Evolutionary conservation across 2,797 vertebrate genomes (phyloP).

Genomic region (Aratinga solstitialis): DNA sequence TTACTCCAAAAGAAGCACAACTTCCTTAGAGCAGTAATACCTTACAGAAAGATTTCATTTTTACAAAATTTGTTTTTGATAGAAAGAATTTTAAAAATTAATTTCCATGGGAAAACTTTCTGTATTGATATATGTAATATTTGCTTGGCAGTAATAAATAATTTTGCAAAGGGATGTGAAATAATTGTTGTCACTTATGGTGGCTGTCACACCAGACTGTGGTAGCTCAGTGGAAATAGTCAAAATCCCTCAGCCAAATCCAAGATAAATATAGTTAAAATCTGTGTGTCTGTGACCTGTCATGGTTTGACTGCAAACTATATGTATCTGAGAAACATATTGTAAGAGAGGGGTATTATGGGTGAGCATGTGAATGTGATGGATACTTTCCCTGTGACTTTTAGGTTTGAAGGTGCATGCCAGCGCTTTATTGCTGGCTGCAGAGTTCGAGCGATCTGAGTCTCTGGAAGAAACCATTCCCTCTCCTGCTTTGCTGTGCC

Average conservation of each 20-base stretch:
- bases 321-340: not conserved
- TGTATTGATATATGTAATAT: not conserved
- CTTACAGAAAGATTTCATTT: not conserved
- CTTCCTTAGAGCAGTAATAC: not conserved
- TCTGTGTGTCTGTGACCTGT: not conserved
- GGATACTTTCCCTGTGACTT: not conserved
- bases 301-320: not conserved
- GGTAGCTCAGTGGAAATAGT: not conserved
- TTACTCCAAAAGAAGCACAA: not conserved
- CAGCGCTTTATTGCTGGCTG: not conserved
- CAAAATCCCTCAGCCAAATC: not conserved
- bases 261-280: not conserved
- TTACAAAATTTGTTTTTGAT: not conserved
- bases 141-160: not conserved
- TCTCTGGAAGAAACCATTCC: not conserved
- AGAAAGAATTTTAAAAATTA: not conserved
- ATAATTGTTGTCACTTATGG: not conserved
- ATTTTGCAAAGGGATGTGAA: not conserved
- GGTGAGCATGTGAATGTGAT: not conserved
- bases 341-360: not conserved
- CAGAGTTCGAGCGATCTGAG: not conserved
- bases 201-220: not conserved
- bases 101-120: not conserved
- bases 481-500: not conserved
- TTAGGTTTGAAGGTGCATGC: not conserved